Evolutionary conservation across 2,888 invertebrate genomes (phyloP), one percentile per base, ranked within the genome.

Genomic region (Epiblema foenella): DNA sequence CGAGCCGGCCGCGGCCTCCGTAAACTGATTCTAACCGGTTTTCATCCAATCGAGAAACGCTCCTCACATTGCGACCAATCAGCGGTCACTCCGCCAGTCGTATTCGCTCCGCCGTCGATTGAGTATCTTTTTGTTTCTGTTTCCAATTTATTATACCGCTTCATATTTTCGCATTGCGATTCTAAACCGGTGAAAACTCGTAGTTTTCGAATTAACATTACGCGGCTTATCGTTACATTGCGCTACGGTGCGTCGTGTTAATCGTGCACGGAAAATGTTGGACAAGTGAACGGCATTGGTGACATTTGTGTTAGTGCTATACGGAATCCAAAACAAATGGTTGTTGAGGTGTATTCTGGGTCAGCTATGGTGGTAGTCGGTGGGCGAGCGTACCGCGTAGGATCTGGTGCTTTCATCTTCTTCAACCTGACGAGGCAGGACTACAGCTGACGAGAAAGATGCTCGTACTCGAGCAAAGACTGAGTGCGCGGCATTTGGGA

Each of bases 391-490:
- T 88, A 85, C 81, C 88, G 88, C 73, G 81, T 89, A 67, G 85
- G 88, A 73, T 89, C 87, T 75, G 93, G 92, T 75, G 92, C 93
- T 75, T 93, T 93, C 78, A 85, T 90, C 78, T 93, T 89, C 86
- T 90, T 89, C 83, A 93, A 93, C 81, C 79, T 93, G 81, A 93
- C 93, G 72, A 86, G 93, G 75, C 93, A 93, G 82, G 93, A 93
- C 79, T 85, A 93, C 79, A 93, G 93, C 93, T 93, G 93, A 93
- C 93, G 87, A 90, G 89, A 81, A 89, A 73, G 78, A 93, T 93
- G 93, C 93, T 93, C 92, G 89, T 93, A 39, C 83, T 91, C 86
- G 93, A 93, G 93, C 93, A 93, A 85, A 89, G 88, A 87, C 86
- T 93, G 79, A 89, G 86, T 84, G 89, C 89, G 75, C 85, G 90